Evolutionary conservation across 2,888 invertebrate genomes (phyloP).

Genomic region (Teleogryllus oceanicus): DNA sequence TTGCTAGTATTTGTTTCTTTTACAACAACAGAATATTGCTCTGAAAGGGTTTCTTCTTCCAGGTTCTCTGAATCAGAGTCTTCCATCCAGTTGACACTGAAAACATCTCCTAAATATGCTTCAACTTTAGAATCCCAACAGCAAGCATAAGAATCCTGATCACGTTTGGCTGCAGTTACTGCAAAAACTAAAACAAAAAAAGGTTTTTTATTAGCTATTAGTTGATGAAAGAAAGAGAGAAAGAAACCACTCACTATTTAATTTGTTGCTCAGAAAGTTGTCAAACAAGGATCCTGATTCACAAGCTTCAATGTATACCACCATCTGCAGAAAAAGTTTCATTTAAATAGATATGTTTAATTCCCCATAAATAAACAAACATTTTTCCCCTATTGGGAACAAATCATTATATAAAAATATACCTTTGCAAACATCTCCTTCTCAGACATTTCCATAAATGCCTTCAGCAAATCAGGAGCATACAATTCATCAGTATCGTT

Average conservation of each 20-base stretch:
- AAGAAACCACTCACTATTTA: conserved; percentile 48
- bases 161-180: conserved; percentile 56
- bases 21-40: conserved; percentile 54
- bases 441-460: conserved; percentile 47
- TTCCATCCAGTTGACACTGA: conserved; percentile 61
- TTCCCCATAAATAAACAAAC: neutral
- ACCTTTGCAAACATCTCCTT: conserved; percentile 51
- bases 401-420: conserved; percentile 31
- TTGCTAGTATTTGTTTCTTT: conserved; percentile 56
- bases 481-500: conserved; percentile 43
- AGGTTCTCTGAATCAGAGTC: conserved; percentile 53
- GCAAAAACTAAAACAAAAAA: conserved; percentile 54
- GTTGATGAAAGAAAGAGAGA: conserved; percentile 55
- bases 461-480: conserved; percentile 41
- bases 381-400: neutral
- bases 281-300: conserved; percentile 62
- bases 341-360: neutral
- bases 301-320: conserved; percentile 60
- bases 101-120: conserved; percentile 58
- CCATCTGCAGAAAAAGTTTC: conserved; percentile 47
- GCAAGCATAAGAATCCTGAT: conserved; percentile 59
- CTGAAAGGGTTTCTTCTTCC: conserved; percentile 50
- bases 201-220: conserved; percentile 56
- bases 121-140: conserved; percentile 52
- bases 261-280: conserved; percentile 50